Conservation (phyloP, 2,113 vertebrate species). For the Clinocottus analis region DNA sequence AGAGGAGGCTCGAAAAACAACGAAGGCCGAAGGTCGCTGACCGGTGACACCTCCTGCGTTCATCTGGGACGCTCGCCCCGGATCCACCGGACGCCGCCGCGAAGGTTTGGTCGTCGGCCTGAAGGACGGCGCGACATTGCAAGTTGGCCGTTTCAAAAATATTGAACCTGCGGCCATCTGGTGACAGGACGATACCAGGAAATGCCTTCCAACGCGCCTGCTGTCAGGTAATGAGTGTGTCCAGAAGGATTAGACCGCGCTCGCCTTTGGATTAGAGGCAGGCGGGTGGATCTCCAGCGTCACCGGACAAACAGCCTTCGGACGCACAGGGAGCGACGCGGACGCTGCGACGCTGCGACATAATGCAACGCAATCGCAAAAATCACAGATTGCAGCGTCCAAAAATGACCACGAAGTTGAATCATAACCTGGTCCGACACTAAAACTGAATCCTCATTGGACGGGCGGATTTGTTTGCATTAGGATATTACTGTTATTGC, state of each 20-base stretch:
- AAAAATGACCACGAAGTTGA: neutral
- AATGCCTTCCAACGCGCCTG: conserved; percentile 57
- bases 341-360: neutral
- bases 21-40: conserved; percentile 38
- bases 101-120: conserved; percentile 43
- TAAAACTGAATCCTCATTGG: conserved; percentile 3
- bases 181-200: conserved; percentile 50
- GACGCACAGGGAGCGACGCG: conserved; percentile 9
- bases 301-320: neutral
- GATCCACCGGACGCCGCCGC: conserved; percentile 21
- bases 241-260: conserved; percentile 47
- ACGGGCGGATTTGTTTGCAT: conserved; percentile 2
- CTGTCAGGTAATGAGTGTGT: conserved; percentile 68
- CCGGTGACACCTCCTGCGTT: conserved; percentile 29
- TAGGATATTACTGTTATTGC: conserved; percentile 20
- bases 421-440: neutral
- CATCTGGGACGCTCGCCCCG: conserved; percentile 23
- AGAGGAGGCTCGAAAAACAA: conserved; percentile 17
- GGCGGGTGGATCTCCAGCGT: conserved; percentile 5
- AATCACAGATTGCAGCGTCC: neutral
- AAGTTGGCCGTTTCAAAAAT: conserved; percentile 57
- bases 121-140: conserved; percentile 72
- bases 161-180: conserved; percentile 72
- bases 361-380: conserved; percentile 4
- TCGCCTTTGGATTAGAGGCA: conserved; percentile 39